Evolutionary conservation across 2,888 invertebrate species (phyloP).

Genomic region (Sclerodermus sp.): DNA sequence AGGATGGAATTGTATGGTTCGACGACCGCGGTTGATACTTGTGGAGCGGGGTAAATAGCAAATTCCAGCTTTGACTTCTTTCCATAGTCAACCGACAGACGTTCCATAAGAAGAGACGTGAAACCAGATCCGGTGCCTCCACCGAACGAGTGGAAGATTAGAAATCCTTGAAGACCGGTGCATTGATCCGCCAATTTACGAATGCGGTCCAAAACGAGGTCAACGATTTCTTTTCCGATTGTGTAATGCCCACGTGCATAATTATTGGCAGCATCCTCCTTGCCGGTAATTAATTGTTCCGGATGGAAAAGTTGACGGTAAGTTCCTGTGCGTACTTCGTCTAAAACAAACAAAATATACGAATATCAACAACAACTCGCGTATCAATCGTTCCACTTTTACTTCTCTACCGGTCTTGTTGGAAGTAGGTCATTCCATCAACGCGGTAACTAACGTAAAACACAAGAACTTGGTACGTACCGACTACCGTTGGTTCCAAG

Average conservation of each 20-base stretch:
- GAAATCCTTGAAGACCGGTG: slow-evolving; percentile 89
- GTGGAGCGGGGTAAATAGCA: slow-evolving; percentile 94
- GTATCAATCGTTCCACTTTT: no score
- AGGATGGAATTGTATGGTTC: slow-evolving; percentile 97
- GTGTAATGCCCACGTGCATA: slow-evolving; percentile 98
- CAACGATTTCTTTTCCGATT: slow-evolving; percentile 93
- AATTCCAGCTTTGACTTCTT: slow-evolving; percentile 91
- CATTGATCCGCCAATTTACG: slow-evolving; percentile 89
- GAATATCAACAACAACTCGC: background rate
- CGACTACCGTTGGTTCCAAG: slow-evolving; percentile 93
- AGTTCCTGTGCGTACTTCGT: slow-evolving; percentile 91
- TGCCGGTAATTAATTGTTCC: slow-evolving; percentile 95
- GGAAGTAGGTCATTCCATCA: no score
- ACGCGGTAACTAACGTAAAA: background rate
- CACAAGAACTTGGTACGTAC: slow-evolving; percentile 48
- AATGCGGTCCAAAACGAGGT: slow-evolving; percentile 84
- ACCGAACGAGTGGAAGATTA: slow-evolving; percentile 95
- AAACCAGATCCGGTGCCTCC: slow-evolving; percentile 95
- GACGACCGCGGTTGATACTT: slow-evolving; percentile 86
- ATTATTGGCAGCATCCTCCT: slow-evolving; percentile 97
- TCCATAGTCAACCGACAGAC: slow-evolving; percentile 93
- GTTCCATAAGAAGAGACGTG: slow-evolving; percentile 94
- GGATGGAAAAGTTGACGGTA: slow-evolving; percentile 97
- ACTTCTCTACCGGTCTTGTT: no score
- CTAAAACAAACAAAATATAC: slow-evolving; percentile 47